Conservation (phyloP, 1,140 invertebrate genomes). For the Caenorhabditis elegans region WBcel235 BX284606.5:12966001-12966500, state of each 20-base stretch:
- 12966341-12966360: conserved; percentile 52
- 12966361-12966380: conserved; percentile 54
- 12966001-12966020: no score
- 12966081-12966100: conserved; percentile 37
- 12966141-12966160: conserved; percentile 42
- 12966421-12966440: conserved; percentile 54
- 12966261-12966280: conserved; percentile 2
- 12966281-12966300: neutral
- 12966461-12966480: conserved; percentile 52
- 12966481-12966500: neutral
- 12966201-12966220: conserved; percentile 46
- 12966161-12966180: conserved; percentile 39
- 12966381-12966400: conserved; percentile 55
- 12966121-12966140: conserved; percentile 46
- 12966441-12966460: conserved; percentile 55
- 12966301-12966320: neutral
- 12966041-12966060: no score
- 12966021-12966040: no score
- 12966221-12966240: neutral
- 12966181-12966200: conserved; percentile 43
- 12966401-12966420: conserved; percentile 51
- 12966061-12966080: conserved; percentile 22
- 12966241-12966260: neutral
- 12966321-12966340: no score
- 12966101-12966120: conserved; percentile 44